These are phyloP conservation scores for Cynaeus angustus DNA, from an alignment of 2,888 invertebrate genomes.

Conservation along the genomic window DNA sequence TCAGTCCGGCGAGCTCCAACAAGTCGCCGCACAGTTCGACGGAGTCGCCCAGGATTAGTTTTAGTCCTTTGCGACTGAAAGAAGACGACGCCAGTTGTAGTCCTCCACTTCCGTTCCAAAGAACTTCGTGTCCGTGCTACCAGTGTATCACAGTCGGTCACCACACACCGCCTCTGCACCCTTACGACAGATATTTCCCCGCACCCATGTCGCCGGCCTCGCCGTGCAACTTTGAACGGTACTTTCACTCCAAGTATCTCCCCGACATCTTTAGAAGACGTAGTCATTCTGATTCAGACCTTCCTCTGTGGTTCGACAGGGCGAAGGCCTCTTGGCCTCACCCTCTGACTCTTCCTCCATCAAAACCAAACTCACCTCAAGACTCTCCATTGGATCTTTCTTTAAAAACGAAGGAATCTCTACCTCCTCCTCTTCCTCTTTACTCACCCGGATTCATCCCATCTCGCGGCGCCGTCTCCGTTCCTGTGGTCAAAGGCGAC, in stretches of 20 bases:
- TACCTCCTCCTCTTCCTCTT: constrained; percentile 71
- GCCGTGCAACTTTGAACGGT: constrained; percentile 78
- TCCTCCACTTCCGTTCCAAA: constrained; percentile 64
- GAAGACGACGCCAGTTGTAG: constrained; percentile 72
- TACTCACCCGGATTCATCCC: constrained; percentile 74
- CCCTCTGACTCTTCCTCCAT: constrained; percentile 66
- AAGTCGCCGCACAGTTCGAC: constrained; percentile 75
- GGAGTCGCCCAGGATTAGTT: constrained; percentile 74
- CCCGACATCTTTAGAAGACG: constrained; percentile 77
- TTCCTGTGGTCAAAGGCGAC: constrained; percentile 85
- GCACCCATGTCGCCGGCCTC: constrained; percentile 73
- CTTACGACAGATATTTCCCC: constrained; percentile 73
- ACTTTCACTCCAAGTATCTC: constrained; percentile 79
- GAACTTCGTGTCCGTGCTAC: constrained; percentile 68
- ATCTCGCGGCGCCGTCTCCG: constrained; percentile 77
- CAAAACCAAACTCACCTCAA: constrained; percentile 77
- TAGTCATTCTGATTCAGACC: constrained; percentile 80
- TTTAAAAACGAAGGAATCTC: constrained; percentile 75
- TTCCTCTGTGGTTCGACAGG: constrained; percentile 74
- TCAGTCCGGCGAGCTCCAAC: constrained; percentile 75
- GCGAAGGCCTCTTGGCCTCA: constrained; percentile 68
- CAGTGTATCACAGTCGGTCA: constrained; percentile 69
- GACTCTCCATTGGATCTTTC: constrained; percentile 91
- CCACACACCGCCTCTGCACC: constrained; percentile 67
- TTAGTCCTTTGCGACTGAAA: constrained; percentile 75